phyloP scores from a whole-genome alignment of 2,888 invertebrate genomes.

The Alcis repandata region DNA sequence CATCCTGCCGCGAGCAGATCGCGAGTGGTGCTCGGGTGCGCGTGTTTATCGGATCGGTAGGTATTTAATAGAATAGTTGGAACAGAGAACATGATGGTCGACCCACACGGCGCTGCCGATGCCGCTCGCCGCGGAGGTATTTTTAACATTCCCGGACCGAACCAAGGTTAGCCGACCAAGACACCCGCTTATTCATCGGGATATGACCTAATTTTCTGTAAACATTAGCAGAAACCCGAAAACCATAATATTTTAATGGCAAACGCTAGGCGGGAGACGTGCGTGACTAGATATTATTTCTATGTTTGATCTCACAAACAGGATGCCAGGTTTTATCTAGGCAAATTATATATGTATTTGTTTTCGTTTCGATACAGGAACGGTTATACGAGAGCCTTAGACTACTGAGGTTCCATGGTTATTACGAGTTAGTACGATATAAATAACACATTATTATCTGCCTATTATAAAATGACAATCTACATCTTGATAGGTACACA shows the following conservation, averaged over 20 bases:
- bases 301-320: background rate
- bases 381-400: background rate
- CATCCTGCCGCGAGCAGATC: conserved; percentile 44
- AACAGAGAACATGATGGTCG: conserved; percentile 57
- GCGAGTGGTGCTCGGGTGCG: conserved; percentile 8
- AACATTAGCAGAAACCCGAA: conserved; percentile 64
- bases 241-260: conserved; percentile 36
- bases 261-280: conserved; percentile 11
- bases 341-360: too few species aligned
- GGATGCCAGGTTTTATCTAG: background rate
- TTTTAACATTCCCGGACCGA: conserved; percentile 86
- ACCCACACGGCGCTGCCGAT: conserved; percentile 61
- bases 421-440: background rate
- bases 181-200: conserved; percentile 82
- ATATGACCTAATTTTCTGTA: conserved; percentile 84
- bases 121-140: conserved; percentile 77
- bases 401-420: background rate
- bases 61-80: conserved; percentile 67
- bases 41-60: conserved; percentile 42
- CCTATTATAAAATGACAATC: background rate
- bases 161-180: conserved; percentile 84
- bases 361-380: too few species aligned
- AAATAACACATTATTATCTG: background rate
- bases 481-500: background rate
- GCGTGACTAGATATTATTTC: conserved; percentile 3